These are phyloP conservation scores for Oscheius sp. DNA, from an alignment of 2,888 invertebrate genomes.

Conservation along the genomic window DNA sequence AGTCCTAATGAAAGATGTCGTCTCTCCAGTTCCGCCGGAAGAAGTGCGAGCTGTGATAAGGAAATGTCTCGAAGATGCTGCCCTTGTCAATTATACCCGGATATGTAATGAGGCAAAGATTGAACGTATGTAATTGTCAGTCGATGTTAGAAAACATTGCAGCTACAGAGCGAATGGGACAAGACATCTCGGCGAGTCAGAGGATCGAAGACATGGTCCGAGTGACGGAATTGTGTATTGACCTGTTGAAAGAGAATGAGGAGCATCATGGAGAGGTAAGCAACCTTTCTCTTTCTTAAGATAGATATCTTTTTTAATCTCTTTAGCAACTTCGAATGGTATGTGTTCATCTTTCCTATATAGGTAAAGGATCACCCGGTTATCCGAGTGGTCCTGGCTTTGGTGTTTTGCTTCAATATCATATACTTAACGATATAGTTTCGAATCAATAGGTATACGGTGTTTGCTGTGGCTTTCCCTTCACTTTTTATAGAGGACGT, in stretches of 20 bases:
- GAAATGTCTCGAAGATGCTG: constrained; percentile 95
- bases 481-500: neutral
- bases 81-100: constrained; percentile 93
- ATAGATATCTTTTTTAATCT: neutral
- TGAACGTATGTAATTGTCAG: constrained; percentile 80
- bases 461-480: neutral
- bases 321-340: constrained; percentile 31
- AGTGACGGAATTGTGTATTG: constrained; percentile 95
- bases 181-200: constrained; percentile 70
- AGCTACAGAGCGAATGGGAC: constrained; percentile 67
- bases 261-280: constrained; percentile 99
- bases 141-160: neutral
- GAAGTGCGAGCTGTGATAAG: constrained; percentile 95
- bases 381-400: neutral
- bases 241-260: constrained; percentile 97
- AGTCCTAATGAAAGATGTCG: constrained; percentile 97
- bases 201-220: constrained; percentile 91
- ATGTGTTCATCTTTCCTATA: constrained; percentile 23
- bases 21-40: constrained; percentile 91
- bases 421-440: no score
- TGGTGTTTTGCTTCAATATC: no score
- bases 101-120: constrained; percentile 96
- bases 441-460: no score
- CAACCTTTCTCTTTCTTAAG: constrained; percentile 31
- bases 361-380: constrained; percentile 10